These are phyloP conservation scores for Trichonephila clavata DNA, from an alignment of 1,140 invertebrate genomes.

Conservation along the genomic window DNA sequence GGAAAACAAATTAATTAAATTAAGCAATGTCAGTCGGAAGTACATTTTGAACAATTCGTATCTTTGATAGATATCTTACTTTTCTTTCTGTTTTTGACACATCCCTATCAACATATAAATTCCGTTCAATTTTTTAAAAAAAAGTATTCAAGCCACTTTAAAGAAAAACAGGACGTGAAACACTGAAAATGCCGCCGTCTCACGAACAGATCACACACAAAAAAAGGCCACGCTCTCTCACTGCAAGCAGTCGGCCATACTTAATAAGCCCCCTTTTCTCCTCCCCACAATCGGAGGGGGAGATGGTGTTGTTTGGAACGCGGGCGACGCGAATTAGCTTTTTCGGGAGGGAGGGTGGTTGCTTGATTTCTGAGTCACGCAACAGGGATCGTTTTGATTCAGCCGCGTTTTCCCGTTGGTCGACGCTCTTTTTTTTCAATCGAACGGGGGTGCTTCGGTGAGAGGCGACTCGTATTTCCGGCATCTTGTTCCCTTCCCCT, in stretches of 20 bases:
- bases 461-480: background rate
- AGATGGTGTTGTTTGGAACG: constrained; percentile 9
- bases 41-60: too few species aligned
- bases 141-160: background rate
- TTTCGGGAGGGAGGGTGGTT: background rate
- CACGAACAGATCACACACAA: background rate
- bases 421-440: background rate
- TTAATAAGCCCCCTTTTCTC: background rate
- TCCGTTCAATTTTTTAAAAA: background rate
- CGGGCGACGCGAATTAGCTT: constrained; percentile 20
- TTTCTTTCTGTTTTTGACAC: too few species aligned
- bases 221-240: background rate
- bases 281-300: background rate
- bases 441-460: background rate
- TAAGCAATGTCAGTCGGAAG: too few species aligned
- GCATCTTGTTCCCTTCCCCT: background rate
- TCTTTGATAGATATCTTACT: too few species aligned
- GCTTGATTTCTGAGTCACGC: constrained; percentile 49
- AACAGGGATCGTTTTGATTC: constrained; percentile 45
- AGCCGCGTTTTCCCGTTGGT: background rate
- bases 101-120: too few species aligned
- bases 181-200: background rate
- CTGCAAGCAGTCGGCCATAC: background rate
- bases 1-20: too few species aligned
- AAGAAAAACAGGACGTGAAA: background rate